Percentiles rank a stretch among this genome's conserved stretches.
Evolutionary conservation across 2,113 vertebrate species (phyloP).

Genomic region (Hippotragus niger): DNA sequence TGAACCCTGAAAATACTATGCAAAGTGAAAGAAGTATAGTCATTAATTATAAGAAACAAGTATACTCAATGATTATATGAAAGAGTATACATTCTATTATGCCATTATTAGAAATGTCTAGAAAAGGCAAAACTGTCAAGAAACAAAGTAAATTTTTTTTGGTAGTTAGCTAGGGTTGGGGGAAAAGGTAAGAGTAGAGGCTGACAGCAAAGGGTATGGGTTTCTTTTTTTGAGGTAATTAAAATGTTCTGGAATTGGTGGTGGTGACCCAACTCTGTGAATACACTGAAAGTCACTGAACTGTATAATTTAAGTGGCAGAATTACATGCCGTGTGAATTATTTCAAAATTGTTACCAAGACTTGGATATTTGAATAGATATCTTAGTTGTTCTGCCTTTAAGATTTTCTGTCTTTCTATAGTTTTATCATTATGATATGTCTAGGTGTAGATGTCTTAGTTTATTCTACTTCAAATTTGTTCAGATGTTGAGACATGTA

Average conservation of each 20-base stretch:
- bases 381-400: neutral
- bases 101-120: neutral
- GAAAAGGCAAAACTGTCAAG: neutral
- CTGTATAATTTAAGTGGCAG: neutral
- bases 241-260: neutral
- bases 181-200: neutral
- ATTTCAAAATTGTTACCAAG: neutral
- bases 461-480: neutral
- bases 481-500: neutral
- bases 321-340: neutral
- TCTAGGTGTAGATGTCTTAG: neutral
- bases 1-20: neutral
- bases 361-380: neutral
- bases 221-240: neutral
- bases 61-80: neutral
- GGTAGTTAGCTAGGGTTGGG: neutral
- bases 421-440: neutral
- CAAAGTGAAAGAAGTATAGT: neutral
- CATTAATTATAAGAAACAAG: neutral
- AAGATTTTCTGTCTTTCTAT: neutral
- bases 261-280: neutral
- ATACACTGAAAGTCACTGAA: neutral
- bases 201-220: neutral
- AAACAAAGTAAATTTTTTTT: neutral
- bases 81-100: neutral